Percentiles rank a stretch among this genome's conserved stretches.
phyloP scores from a whole-genome alignment of 2,113 vertebrate species.

The Eurypyga helias region DNA sequence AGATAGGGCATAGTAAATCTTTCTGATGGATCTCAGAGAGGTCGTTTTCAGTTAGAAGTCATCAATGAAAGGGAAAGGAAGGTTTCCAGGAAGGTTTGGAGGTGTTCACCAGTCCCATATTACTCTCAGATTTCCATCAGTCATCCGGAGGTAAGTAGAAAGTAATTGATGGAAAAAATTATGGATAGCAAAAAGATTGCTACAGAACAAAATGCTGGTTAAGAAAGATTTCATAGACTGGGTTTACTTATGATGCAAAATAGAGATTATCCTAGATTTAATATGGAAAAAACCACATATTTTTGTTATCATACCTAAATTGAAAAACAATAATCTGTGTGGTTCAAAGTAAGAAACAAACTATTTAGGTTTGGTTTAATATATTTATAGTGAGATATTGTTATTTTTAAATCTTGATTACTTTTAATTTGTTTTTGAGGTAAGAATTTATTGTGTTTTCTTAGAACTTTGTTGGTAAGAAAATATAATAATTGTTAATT shows the following conservation, averaged over 20 bases:
- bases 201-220: background rate
- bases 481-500: background rate
- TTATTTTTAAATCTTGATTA: background rate
- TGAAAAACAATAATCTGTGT: background rate
- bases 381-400: background rate
- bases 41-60: background rate
- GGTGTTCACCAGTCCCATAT: background rate
- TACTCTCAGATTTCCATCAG: background rate
- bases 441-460: background rate
- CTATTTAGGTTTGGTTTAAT: background rate
- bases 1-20: background rate
- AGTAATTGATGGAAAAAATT: background rate
- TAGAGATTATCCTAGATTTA: background rate
- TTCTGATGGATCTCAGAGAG: background rate
- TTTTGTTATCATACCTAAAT: background rate
- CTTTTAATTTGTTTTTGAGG: background rate
- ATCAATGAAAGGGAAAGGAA: background rate
- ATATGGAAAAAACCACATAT: background rate
- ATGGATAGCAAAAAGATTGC: background rate
- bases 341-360: background rate
- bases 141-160: background rate
- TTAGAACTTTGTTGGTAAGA: background rate
- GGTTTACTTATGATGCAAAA: background rate
- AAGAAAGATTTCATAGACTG: background rate
- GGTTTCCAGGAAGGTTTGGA: background rate